Evolutionary conservation across 2,797 vertebrate genomes (phyloP).

Genomic region (Diceros bicornis): DNA sequence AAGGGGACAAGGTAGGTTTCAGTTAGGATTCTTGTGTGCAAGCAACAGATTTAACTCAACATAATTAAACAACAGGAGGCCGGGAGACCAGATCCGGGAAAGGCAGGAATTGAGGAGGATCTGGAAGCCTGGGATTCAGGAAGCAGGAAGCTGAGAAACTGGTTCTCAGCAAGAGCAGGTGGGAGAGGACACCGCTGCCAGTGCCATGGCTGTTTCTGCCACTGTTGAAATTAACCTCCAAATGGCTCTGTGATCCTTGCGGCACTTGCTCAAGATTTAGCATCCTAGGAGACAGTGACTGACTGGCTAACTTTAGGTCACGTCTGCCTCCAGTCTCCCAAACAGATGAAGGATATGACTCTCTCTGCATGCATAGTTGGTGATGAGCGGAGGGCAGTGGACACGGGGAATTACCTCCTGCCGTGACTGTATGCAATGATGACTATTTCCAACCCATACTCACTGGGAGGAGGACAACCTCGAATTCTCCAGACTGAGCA

Average conservation of each 20-base stretch:
- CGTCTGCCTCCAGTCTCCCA: not conserved
- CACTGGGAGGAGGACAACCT: not conserved
- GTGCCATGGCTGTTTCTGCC: not conserved
- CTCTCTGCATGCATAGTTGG: not conserved
- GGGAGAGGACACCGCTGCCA: not conserved
- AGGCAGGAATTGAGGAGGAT: not conserved
- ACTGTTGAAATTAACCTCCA: not conserved
- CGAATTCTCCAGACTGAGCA: not conserved
- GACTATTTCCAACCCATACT: not conserved
- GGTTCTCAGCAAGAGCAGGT: not conserved
- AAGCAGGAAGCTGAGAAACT: constrained; percentile 4
- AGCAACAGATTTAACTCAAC: not conserved
- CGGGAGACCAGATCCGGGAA: not conserved
- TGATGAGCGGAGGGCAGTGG: not conserved
- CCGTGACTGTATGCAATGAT: not conserved
- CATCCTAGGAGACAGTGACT: not conserved
- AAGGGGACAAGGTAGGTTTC: not conserved
- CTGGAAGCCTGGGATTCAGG: not conserved
- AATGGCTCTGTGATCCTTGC: not conserved
- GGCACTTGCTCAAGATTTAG: not conserved
- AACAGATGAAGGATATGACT: not conserved
- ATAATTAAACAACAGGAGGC: not conserved
- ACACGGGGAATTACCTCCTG: not conserved
- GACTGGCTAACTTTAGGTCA: not conserved
- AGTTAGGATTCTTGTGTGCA: not conserved